Base-by-base conservation (phyloP, 1,140 invertebrate species). In the Lithobius niger region DNA sequence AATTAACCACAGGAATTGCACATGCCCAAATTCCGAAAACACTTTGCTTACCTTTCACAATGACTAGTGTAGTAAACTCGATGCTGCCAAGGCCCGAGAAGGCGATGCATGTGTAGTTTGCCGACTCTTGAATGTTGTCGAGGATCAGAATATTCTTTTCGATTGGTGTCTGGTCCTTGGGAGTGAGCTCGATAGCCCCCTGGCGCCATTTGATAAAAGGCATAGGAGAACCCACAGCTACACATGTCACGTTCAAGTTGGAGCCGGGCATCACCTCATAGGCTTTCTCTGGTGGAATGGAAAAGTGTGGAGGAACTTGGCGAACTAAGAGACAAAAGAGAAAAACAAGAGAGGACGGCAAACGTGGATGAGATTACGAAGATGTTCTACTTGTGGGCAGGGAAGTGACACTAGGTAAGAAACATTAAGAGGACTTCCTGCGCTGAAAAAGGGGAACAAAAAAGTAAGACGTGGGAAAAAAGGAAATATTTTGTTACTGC, bases 221-320 rank as follows among this genome's bases (percentile, higher is more conserved):
- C 91, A 97, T 96, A 0, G 96, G 96, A 0, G 94, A 90, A 0
- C 96, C 95, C 4, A 90, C 84, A 16, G 94, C 96, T 15, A 97
- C 90, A 68, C 96, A 98, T 40, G 91, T 94, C 45, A 99, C 73
- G 69, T 95, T 97, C 45, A 97, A 72, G 63, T 83, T 83, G 0
- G 82, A 82, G 4, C 91, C 91, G 16, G 92, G 74, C 81, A 88
- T 88, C 25, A 98, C 91, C 68, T 95, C 88, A 51, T 80, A 84
- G 21, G 83, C 67, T 10, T 79, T 66, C 25, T 88, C 82, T 18
- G 93, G 91, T 40, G 84, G 86, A 42, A 89, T 87, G 2, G 93
- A 89, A 74, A 98, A 99, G 62, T 87, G 86, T 0, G 95, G 95
- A 2, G 91, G 79, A 1, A 98, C 89, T 56, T 91, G 77, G 55